These are phyloP conservation scores for Chelidonichthys spinosus DNA, from an alignment of 2,797 vertebrate genomes.

Conservation along the genomic window DNA sequence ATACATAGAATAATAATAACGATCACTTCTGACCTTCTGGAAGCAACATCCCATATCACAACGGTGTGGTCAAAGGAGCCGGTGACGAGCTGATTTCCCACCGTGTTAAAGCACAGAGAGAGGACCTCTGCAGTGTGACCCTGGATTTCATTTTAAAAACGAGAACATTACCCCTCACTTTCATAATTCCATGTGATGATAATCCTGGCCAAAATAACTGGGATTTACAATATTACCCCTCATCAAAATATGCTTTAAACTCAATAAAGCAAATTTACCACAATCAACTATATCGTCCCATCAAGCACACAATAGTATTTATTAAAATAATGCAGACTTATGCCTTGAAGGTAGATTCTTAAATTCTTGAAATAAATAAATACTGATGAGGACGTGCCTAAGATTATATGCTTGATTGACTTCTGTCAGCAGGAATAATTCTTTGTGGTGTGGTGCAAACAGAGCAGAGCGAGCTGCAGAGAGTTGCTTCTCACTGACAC, in stretches of 20 bases:
- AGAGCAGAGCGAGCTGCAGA: slow-evolving; percentile 30
- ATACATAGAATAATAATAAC: neutral
- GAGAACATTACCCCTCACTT: slow-evolving; percentile 11
- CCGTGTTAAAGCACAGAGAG: slow-evolving; percentile 91
- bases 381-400: neutral
- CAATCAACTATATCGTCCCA: neutral
- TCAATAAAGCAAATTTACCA: no score
- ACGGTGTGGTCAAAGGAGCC: slow-evolving; percentile 95
- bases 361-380: slow-evolving; percentile 17
- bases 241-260: no score
- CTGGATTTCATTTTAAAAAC: slow-evolving; percentile 74
- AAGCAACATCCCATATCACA: slow-evolving; percentile 90
- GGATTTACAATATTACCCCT: no score
- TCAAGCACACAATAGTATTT: neutral
- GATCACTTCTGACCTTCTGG: slow-evolving; percentile 87
- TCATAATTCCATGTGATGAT: neutral
- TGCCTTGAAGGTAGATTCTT: slow-evolving; percentile 2
- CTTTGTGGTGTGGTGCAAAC: slow-evolving; percentile 19
- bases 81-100: slow-evolving; percentile 90
- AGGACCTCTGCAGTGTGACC: slow-evolving; percentile 95
- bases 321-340: neutral
- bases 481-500: slow-evolving; percentile 17
- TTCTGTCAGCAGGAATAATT: slow-evolving; percentile 32
- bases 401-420: slow-evolving; percentile 14
- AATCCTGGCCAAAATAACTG: no score